Conservation (phyloP, 2,113 vertebrate genomes). For the Nothocercus julius region DNA sequence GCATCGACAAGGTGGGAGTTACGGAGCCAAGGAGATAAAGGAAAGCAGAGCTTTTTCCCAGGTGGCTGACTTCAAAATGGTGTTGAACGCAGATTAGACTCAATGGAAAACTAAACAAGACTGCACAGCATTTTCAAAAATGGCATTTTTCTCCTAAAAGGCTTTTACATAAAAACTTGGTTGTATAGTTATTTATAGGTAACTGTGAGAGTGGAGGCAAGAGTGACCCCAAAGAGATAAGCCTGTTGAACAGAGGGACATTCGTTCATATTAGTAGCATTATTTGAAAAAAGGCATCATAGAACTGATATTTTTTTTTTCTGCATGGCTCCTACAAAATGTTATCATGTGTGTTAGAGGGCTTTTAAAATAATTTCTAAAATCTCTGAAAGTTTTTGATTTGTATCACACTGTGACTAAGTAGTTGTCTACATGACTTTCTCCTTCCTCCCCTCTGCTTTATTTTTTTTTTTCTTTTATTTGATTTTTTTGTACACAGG, state of each 20-base stretch:
- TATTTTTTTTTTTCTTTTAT: not conserved
- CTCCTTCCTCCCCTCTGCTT: not conserved
- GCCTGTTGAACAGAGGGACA: not conserved
- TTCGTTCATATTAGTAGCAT: not conserved
- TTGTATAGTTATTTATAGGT: not conserved
- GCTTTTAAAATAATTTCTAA: not conserved
- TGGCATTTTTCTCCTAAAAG: not conserved
- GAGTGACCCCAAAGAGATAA: not conserved
- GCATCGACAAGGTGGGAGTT: fast-evolving
- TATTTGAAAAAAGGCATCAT: not conserved
- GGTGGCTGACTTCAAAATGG: not conserved
- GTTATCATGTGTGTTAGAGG: not conserved
- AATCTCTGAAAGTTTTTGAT: not conserved
- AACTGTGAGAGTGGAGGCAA: not conserved
- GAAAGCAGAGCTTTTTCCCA: not conserved
- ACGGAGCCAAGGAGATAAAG: not conserved
- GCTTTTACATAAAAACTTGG: not conserved
- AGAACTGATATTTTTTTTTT: not conserved
- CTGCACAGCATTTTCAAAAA: not conserved
- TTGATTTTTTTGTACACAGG: not conserved
- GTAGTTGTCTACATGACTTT: not conserved
- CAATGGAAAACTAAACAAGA: not conserved
- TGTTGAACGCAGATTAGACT: not conserved
- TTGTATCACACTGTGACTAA: not conserved
- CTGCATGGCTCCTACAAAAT: not conserved